Evolutionary conservation across 2,888 invertebrate genomes (phyloP).

Genomic region (Pandemis corylana): DNA sequence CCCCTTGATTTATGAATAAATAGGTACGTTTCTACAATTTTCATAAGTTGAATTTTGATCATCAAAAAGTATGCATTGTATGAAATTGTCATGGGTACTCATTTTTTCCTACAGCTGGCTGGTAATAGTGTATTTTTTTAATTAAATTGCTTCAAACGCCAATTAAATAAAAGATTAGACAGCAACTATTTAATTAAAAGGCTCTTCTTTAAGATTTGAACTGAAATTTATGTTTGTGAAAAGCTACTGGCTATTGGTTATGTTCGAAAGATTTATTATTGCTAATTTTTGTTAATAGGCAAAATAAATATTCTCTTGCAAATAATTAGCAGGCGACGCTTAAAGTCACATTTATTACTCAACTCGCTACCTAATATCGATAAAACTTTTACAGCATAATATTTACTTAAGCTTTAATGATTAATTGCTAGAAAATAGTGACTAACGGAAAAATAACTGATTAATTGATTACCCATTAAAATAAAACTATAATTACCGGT

Average conservation of each 20-base stretch:
- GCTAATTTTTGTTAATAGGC: neutral
- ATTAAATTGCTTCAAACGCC: no score
- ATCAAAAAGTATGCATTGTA: neutral
- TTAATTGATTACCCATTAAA: conserved; percentile 8
- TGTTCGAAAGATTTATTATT: neutral
- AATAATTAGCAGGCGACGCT: conserved; percentile 47
- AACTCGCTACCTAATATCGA: conserved; percentile 59
- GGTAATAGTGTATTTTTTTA: no score
- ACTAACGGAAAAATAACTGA: conserved; percentile 42
- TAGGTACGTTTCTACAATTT: conserved; percentile 41
- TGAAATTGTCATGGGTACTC: no score
- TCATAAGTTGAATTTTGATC: neutral
- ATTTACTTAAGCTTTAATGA: conserved; percentile 52
- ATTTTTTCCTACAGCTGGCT: no score
- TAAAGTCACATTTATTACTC: conserved; percentile 83
- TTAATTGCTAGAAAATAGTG: conserved; percentile 49
- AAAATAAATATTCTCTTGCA: neutral
- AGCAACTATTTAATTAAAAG: no score
- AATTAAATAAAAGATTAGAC: no score
- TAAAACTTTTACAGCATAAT: conserved; percentile 60
- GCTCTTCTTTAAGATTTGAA: neutral
- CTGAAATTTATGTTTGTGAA: neutral
- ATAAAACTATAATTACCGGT: conserved; percentile 12
- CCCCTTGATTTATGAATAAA: conserved; percentile 55
- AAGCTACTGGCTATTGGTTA: neutral